A percentile compares a stretch with the other conserved stretches of the same genome.
Conservation (phyloP, 2,888 invertebrate species). For the Melieria crassipennis region DNA sequence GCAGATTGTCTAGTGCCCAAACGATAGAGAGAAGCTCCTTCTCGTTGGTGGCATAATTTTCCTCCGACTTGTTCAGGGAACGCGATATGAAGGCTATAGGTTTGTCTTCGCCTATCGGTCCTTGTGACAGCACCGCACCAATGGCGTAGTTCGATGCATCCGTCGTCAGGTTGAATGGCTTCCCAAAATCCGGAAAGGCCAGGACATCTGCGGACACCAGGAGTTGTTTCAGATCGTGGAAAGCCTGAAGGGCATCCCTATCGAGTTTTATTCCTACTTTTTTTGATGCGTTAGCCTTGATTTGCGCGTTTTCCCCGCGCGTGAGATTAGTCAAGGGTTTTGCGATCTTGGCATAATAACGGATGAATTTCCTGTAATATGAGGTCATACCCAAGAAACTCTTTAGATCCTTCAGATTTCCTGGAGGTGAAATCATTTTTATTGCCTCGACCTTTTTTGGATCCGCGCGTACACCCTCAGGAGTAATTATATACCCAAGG, state of each 20-base stretch:
- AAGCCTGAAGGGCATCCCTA: conserved; percentile 21
- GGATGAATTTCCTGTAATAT: conserved; percentile 39
- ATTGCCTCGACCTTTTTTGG: too few species aligned
- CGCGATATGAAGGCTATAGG: conserved; percentile 26
- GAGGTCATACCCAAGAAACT: conserved; percentile 34
- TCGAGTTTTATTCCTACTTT: conserved; percentile 28
- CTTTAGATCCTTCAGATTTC: conserved; percentile 38
- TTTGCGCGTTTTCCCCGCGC: conserved; percentile 27
- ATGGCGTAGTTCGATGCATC: conserved; percentile 28
- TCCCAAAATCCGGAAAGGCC: conserved; percentile 28
- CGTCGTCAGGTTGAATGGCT: conserved; percentile 32
- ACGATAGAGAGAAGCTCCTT: conserved; percentile 6
- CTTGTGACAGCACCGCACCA: conserved; percentile 18
- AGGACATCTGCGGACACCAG: conserved; percentile 29
- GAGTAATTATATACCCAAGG: too few species aligned
- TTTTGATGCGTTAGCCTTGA: conserved; percentile 33
- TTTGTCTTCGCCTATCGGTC: not conserved
- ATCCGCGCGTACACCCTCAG: too few species aligned
- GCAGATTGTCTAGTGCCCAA: conserved; percentile 13
- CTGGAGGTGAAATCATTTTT: conserved; percentile 23
- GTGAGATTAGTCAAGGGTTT: conserved; percentile 41
- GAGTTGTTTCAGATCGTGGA: conserved; percentile 29
- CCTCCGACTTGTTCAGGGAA: conserved; percentile 24
- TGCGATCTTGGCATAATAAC: conserved; percentile 36
- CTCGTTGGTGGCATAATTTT: not conserved